Evolutionary conservation across 2,888 invertebrate genomes (phyloP), one percentile per base, ranked within the genome.

Genomic region (Gibbula magus): DNA sequence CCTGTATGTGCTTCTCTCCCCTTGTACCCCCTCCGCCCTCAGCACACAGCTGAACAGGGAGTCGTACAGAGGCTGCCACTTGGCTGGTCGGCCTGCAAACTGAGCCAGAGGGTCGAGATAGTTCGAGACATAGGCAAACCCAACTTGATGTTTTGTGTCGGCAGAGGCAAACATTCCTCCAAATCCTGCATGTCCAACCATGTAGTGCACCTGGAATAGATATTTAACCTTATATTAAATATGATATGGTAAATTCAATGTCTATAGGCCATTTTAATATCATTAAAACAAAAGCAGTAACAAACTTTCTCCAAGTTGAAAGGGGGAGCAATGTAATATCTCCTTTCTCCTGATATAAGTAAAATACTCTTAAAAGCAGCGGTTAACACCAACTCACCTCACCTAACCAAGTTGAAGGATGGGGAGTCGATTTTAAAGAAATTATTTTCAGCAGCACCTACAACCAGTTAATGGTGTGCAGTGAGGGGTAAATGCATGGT

Each of bases 111-210:
- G 83, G 66, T 89, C 86, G 0, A 88, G 79, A 77, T 89, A 86
- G 81, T 93, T 93, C 22, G 93, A 92, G 39, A 93, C 84, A 85
- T 93, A 93, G 22, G 92, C 91, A 82, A 92, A 90, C 10, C 92
- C 90, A 8, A 93, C 86, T 56, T 89, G 86, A 82, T 92, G 88
- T 45, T 91, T 85, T n/a, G 88, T 84, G 83, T 93, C 93, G 16
- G 89, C 87, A 20, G 90, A 89, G 3, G 89, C 91, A 84, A 92
- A 92, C 85, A 93, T 93, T 0, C 93, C 93, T 3, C 93, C 93
- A 80, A 91, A 91, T 0, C 93, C 93, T 20, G 92, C 89, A 83
- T 93, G 92, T 4, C 93, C 93, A 85, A 88, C 86, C 82, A 88
- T 86, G 54, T 86, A 85, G 79, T 86, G 86, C 7, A 81, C 84